A percentile compares a stretch with the other conserved stretches of the same genome.
Evolutionary conservation across 2,888 invertebrate species (phyloP).

Genomic region (Neria commutata): DNA sequence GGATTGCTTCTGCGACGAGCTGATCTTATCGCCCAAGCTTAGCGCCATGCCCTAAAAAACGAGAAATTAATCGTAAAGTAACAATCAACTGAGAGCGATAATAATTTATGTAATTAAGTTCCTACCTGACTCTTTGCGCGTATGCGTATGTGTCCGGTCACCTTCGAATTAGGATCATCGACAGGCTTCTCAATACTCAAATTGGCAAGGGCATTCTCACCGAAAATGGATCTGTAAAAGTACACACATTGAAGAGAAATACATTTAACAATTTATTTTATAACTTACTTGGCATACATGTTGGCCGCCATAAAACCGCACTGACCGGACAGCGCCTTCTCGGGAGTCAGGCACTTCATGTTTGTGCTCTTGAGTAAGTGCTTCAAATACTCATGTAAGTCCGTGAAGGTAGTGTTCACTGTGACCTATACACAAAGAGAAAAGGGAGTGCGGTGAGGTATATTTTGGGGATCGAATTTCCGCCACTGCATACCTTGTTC

Average conservation of each 20-base stretch:
- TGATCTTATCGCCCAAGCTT: constrained; percentile 97
- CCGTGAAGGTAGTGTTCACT: constrained; percentile 91
- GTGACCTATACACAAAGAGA: constrained; percentile 62
- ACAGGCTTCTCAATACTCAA: constrained; percentile 96
- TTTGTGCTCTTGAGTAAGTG: constrained; percentile 94
- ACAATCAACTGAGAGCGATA: neutral
- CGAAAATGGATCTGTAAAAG: constrained; percentile 82
- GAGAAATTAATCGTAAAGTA: constrained; percentile 11
- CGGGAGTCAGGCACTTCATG: constrained; percentile 98
- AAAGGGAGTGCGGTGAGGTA: neutral
- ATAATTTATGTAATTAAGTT: neutral
- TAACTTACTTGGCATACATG: constrained; percentile 82
- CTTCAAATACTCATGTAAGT: constrained; percentile 89
- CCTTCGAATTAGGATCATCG: constrained; percentile 84
- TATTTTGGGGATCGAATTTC: neutral
- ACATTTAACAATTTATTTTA: neutral
- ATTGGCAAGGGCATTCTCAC: constrained; percentile 98
- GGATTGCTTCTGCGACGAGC: constrained; percentile 81
- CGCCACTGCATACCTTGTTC: constrained; percentile 76
- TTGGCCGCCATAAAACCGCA: constrained; percentile 99
- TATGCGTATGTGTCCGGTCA: constrained; percentile 96
- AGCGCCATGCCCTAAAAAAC: constrained; percentile 91
- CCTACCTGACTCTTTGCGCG: constrained; percentile 95
- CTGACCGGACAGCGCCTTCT: constrained; percentile 93
- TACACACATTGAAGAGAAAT: neutral